Conservation (phyloP, 2,888 invertebrate genomes). For the Ophion slaviceki region DNA sequence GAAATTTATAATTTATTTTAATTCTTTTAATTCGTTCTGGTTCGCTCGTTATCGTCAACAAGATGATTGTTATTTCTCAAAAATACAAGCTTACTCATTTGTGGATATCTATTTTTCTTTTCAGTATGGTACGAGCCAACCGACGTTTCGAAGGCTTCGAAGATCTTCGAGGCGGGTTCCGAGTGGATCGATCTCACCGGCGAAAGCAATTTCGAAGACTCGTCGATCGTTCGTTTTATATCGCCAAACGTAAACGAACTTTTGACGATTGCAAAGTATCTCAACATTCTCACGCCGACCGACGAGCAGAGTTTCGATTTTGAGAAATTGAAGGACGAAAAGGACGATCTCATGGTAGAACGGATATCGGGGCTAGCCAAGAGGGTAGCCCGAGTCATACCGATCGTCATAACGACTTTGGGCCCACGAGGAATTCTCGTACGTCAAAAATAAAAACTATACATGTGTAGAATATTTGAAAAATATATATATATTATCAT, state of each 20-base stretch:
- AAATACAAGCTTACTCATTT: neutral
- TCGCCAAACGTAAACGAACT: constrained; percentile 94
- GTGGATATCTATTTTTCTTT: constrained; percentile 4
- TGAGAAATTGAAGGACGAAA: neutral
- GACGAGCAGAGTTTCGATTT: neutral
- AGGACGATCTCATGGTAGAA: constrained; percentile 35
- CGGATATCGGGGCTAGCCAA: constrained; percentile 69
- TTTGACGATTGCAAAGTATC: constrained; percentile 86
- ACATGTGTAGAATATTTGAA: neutral
- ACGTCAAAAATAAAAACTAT: constrained; percentile 34
- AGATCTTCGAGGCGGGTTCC: constrained; percentile 85
- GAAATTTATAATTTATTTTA: too few relatives aligned
- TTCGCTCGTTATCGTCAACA: too few relatives aligned
- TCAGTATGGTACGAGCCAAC: constrained; percentile 96
- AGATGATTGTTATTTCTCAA: constrained; percentile 2
- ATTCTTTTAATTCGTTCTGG: too few relatives aligned
- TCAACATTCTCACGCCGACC: constrained; percentile 77
- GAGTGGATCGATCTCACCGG: constrained; percentile 75
- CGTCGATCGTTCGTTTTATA: constrained; percentile 85
- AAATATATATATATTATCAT: neutral
- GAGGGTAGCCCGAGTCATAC: constrained; percentile 73
- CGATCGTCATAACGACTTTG: constrained; percentile 79
- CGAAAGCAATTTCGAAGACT: constrained; percentile 65
- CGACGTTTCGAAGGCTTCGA: constrained; percentile 90
- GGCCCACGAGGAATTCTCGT: constrained; percentile 79